Conservation (phyloP, 2,113 vertebrate species). For the Syngnathus floridae region DNA sequence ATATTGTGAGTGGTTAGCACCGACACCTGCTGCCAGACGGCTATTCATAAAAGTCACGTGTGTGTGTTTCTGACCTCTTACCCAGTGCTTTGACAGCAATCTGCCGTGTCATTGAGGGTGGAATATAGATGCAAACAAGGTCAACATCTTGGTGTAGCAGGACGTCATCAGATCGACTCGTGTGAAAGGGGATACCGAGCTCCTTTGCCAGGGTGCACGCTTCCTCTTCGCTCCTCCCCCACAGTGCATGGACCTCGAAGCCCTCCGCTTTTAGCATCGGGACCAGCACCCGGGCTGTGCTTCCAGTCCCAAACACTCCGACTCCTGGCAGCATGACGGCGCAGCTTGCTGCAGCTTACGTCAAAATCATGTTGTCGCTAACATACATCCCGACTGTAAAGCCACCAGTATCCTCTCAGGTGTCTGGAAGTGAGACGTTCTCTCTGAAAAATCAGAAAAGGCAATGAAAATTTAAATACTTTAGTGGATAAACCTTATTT, state of each 20-base stretch:
- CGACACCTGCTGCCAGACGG: not conserved
- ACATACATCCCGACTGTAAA: slow-evolving; percentile 7
- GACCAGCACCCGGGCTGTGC: slow-evolving; percentile 84
- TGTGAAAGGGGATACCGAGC: slow-evolving; percentile 87
- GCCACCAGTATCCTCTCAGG: not conserved
- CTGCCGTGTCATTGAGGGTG: slow-evolving; percentile 88
- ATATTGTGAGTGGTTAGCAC: not conserved
- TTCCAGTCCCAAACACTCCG: slow-evolving; percentile 95
- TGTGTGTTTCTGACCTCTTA: slow-evolving; percentile 51
- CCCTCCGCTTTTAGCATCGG: slow-evolving; percentile 87
- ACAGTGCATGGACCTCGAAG: slow-evolving; percentile 88
- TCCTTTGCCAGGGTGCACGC: slow-evolving; percentile 84
- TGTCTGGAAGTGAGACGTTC: not conserved
- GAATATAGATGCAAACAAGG: slow-evolving; percentile 94
- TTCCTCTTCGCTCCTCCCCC: slow-evolving; percentile 92
- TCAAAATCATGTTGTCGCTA: slow-evolving; percentile 30
- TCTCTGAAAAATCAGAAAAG: not conserved
- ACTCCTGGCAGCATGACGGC: slow-evolving; percentile 86
- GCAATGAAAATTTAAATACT: not conserved
- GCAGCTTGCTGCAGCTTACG: slow-evolving; percentile 31
- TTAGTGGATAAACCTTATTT: not conserved
- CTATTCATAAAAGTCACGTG: not conserved
- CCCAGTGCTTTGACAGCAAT: slow-evolving; percentile 96
- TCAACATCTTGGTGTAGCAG: slow-evolving; percentile 92
- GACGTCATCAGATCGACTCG: slow-evolving; percentile 87